A percentile compares a stretch with the other conserved stretches of the same genome.
phyloP scores from a whole-genome alignment of 2,113 vertebrate species.

The Propithecus coquereli region DNA sequence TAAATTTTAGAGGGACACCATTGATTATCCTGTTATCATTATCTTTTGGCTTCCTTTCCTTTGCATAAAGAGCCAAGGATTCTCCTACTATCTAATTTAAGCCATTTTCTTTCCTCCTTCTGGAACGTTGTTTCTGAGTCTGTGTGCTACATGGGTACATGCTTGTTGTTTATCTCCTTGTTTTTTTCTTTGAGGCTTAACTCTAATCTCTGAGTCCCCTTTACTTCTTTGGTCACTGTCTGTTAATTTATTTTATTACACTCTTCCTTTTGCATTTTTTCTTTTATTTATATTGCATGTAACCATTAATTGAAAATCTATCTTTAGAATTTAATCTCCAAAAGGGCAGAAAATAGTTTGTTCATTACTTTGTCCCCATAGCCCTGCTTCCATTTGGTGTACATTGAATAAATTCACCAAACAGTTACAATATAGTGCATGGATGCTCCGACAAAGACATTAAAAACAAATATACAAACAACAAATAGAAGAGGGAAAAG shows the following conservation, averaged over 20 bases:
- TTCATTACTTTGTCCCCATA: not conserved
- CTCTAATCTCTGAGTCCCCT: not conserved
- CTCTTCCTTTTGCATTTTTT: not conserved
- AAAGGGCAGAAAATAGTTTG: not conserved
- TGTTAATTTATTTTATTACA: not conserved
- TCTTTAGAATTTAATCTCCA: not conserved
- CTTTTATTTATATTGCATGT: too few relatives aligned
- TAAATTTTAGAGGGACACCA: not conserved
- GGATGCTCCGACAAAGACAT: not conserved
- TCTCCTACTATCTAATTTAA: not conserved
- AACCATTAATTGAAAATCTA: not conserved
- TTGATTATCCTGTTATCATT: not conserved
- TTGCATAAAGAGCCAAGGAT: not conserved
- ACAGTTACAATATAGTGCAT: not conserved
- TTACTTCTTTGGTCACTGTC: not conserved
- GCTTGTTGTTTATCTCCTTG: not conserved
- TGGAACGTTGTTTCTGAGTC: not conserved
- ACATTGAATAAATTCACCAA: not conserved
- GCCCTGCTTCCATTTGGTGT: not conserved
- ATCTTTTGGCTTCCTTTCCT: not conserved
- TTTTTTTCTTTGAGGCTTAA: not conserved
- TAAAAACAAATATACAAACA: not conserved
- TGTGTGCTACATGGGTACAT: not conserved
- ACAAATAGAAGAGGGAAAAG: not conserved
- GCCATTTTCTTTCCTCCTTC: not conserved